A percentile compares a stretch with the other conserved stretches of the same genome.
These are phyloP conservation scores for Zosterops pallidus DNA, from an alignment of 2,113 vertebrate species.

Conservation along the genomic window DNA sequence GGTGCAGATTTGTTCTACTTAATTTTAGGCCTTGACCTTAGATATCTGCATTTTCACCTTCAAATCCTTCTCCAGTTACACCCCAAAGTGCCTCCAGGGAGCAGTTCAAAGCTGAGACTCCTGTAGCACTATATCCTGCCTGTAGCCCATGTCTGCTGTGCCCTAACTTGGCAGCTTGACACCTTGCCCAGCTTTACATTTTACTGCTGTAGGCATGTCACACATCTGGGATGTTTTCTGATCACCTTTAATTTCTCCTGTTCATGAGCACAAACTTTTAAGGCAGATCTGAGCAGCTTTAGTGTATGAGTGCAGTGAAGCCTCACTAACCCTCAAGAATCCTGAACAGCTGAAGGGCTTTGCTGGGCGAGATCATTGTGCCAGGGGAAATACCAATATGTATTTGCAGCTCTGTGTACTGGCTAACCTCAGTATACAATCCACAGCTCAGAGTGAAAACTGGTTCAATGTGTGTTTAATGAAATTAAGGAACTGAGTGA, in stretches of 20 bases:
- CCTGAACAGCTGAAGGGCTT: neutral
- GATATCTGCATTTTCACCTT: neutral
- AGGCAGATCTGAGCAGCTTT: neutral
- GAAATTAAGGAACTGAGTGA: neutral
- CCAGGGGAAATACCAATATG: neutral
- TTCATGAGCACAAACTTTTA: neutral
- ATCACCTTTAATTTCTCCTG: neutral
- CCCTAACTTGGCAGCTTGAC: neutral
- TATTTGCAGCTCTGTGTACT: neutral
- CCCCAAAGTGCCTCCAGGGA: neutral
- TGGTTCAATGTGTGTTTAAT: neutral
- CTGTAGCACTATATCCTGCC: neutral
- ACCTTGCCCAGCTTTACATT: neutral
- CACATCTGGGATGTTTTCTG: neutral
- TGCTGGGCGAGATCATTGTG: neutral
- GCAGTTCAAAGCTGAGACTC: neutral
- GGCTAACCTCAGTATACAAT: neutral
- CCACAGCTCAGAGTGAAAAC: neutral
- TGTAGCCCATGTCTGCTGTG: neutral
- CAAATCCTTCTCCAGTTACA: neutral
- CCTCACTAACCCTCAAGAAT: neutral
- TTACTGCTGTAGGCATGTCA: rapidly evolving
- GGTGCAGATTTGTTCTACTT: slow-evolving; percentile 1
- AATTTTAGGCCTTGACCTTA: slow-evolving; percentile 41
- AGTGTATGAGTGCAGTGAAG: neutral